Conservation (phyloP, 2,888 invertebrate genomes). For the Acheta domesticus region DNA sequence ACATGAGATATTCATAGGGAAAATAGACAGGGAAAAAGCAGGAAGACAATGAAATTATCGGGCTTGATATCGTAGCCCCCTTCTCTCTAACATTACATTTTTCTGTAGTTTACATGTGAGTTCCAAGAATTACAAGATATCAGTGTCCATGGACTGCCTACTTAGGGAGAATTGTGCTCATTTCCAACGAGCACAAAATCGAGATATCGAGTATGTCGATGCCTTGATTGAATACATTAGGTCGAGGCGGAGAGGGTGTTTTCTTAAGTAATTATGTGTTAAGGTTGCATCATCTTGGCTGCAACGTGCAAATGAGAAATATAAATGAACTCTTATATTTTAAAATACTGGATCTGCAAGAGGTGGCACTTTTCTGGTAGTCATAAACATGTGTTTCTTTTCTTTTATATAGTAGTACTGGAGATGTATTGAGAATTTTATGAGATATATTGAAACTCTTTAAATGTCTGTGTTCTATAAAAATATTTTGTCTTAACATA, state of each 20-base stretch:
- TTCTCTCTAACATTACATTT: not conserved
- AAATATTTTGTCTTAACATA: not conserved
- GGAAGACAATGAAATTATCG: not conserved
- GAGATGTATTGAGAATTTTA: not conserved
- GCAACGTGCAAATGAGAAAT: no score
- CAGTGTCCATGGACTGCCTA: not conserved
- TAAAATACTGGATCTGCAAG: no score
- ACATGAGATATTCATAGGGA: not conserved
- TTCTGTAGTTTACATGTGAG: not conserved
- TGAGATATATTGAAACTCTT: no score
- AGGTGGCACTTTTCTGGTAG: no score
- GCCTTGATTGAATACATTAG: not conserved
- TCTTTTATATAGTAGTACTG: not conserved
- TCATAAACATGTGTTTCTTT: not conserved
- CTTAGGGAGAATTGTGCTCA: not conserved
- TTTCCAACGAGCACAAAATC: not conserved
- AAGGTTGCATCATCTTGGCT: not conserved
- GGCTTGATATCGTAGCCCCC: not conserved
- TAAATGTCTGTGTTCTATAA: not conserved
- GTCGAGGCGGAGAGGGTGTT: not conserved
- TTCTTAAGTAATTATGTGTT: not conserved
- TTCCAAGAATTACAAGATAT: conserved; percentile 12
- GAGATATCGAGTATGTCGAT: not conserved
- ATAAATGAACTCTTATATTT: no score
- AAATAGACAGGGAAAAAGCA: not conserved